Percentiles rank a stretch among this genome's conserved stretches.
Evolutionary conservation across 2,888 invertebrate genomes (phyloP).

Genomic region (Microctonus brassicae): DNA sequence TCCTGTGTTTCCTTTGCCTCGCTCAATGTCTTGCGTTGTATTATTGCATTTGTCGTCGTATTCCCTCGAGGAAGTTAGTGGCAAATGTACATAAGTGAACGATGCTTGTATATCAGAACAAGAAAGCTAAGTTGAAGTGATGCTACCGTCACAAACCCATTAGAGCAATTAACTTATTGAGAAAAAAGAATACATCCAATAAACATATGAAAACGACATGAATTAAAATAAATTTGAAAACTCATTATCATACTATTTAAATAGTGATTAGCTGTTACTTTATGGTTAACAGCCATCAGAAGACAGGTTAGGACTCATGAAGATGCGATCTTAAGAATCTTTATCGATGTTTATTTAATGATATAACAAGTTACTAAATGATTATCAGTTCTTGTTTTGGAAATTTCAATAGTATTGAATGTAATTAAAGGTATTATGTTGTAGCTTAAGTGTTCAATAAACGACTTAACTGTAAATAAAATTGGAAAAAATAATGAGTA

Average conservation of each 20-base stretch:
- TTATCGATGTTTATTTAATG: constrained; percentile 14
- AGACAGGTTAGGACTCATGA: background rate
- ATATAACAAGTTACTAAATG: background rate
- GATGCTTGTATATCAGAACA: background rate
- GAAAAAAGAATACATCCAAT: background rate
- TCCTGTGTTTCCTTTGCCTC: constrained; percentile 14
- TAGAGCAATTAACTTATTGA: constrained; percentile 42
- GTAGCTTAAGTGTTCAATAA: background rate
- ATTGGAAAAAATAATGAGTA: background rate
- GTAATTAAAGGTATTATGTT: background rate
- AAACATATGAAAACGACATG: constrained; percentile 5
- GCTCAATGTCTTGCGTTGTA: background rate
- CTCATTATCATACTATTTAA: background rate
- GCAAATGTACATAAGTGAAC: background rate
- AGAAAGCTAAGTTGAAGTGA: constrained; percentile 14
- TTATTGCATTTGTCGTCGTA: constrained; percentile 18
- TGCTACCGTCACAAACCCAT: constrained; percentile 46
- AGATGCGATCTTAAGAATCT: background rate
- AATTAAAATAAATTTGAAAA: background rate
- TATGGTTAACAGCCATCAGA: background rate
- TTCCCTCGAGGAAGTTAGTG: constrained; percentile 13
- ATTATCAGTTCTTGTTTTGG: background rate
- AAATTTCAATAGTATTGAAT: background rate
- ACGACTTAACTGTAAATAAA: background rate
- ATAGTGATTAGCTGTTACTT: background rate